Conservation (phyloP, 2,797 vertebrate genomes). For the Gallinago solitaria region DNA sequence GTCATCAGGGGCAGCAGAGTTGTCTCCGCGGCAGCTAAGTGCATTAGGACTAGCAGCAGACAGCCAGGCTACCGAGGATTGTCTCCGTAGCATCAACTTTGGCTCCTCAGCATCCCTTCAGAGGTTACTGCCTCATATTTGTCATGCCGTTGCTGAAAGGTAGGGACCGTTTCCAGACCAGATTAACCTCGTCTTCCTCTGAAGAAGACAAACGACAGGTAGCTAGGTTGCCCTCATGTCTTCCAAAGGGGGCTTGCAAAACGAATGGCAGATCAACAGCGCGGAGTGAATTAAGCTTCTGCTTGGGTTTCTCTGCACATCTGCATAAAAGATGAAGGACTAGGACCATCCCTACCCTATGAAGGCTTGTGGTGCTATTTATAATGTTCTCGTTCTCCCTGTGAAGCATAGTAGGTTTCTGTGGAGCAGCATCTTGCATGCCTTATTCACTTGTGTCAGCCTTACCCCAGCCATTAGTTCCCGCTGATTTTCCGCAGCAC, state of each 20-base stretch:
- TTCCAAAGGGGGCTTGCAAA: not conserved
- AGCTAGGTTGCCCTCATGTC: not conserved
- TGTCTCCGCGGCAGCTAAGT: not conserved
- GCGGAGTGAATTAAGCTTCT: not conserved
- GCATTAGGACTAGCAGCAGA: not conserved
- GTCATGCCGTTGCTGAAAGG: not conserved
- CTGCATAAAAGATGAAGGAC: not conserved
- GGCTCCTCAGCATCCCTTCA: not conserved
- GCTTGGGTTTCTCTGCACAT: not conserved
- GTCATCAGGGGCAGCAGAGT: not conserved
- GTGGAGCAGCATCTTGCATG: not conserved
- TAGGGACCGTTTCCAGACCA: not conserved
- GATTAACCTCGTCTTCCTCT: not conserved
- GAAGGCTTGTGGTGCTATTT: not conserved
- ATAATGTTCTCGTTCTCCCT: not conserved
- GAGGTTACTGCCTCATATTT: not conserved
- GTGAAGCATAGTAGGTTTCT: not conserved
- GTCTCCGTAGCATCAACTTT: not conserved
- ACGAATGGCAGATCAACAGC: not conserved
- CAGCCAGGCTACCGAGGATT: not conserved
- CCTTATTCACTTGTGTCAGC: not conserved
- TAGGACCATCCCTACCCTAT: not conserved
- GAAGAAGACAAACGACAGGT: not conserved
- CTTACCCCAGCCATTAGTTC: not conserved
- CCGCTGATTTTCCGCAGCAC: not conserved